Conservation (phyloP, 1,140 invertebrate genomes). For the Triops longicaudatus region DNA sequence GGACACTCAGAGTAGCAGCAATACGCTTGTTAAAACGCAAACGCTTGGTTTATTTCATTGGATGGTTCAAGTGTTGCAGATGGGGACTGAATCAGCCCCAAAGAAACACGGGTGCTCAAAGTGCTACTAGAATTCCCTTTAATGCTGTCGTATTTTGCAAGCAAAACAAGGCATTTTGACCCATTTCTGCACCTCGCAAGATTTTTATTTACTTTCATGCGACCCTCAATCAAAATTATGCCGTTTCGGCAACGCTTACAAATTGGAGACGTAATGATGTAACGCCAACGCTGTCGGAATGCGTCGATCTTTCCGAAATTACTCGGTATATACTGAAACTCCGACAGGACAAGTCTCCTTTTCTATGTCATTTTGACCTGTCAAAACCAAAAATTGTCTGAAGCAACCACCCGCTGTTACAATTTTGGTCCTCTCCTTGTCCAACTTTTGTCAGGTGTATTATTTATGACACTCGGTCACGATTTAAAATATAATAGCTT, state of each 20-base stretch:
- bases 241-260: too few species aligned
- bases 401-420: background rate
- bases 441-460: background rate
- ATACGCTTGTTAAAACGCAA: background rate
- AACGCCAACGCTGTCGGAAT: too few species aligned
- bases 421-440: background rate
- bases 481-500: too few species aligned
- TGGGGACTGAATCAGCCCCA: background rate
- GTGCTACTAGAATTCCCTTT: background rate
- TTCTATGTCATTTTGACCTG: background rate
- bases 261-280: too few species aligned
- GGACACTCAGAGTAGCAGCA: background rate
- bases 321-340: too few species aligned
- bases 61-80: slow-evolving; percentile 6
- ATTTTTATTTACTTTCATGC: too few species aligned
- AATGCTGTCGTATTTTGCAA: slow-evolving; percentile 1
- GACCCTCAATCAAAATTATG: too few species aligned
- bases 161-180: background rate
- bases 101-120: background rate
- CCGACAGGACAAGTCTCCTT: too few species aligned
- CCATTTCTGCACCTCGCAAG: too few species aligned
- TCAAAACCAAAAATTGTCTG: background rate
- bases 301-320: too few species aligned
- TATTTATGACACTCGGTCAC: too few species aligned
- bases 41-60: slow-evolving; percentile 1